phyloP scores from a whole-genome alignment of 2,113 vertebrate species.

The Dicerorhinus sumatrensis region DNA sequence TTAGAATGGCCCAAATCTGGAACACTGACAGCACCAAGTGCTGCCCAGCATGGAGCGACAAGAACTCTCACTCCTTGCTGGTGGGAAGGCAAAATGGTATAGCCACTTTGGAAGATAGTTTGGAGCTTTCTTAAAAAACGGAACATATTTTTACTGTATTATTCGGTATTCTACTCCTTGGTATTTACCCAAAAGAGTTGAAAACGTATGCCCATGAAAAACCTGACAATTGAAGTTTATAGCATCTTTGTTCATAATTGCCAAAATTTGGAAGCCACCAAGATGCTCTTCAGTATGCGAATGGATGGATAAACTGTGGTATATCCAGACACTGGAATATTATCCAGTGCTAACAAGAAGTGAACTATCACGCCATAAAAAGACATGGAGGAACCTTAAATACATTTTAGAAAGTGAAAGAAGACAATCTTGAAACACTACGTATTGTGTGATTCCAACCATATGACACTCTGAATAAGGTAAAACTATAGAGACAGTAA shows the following conservation, averaged over 20 bases:
- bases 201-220: background rate
- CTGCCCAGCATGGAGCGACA: background rate
- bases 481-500: background rate
- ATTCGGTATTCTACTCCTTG: background rate
- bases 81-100: background rate
- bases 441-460: background rate
- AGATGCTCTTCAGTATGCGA: background rate
- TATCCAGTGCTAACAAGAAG: background rate
- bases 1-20: background rate
- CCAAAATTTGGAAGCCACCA: background rate
- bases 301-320: background rate
- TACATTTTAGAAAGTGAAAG: background rate
- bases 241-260: background rate
- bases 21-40: background rate
- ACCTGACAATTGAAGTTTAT: background rate
- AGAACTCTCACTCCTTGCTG: background rate
- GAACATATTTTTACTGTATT: background rate
- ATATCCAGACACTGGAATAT: too few species aligned
- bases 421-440: background rate
- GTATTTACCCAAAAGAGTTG: background rate
- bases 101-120: background rate
- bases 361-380: background rate
- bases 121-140: background rate
- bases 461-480: background rate
- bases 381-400: background rate